phyloP scores from a whole-genome alignment of 1,140 invertebrate genomes.

The Cyrtorhinus lividipennis region DNA sequence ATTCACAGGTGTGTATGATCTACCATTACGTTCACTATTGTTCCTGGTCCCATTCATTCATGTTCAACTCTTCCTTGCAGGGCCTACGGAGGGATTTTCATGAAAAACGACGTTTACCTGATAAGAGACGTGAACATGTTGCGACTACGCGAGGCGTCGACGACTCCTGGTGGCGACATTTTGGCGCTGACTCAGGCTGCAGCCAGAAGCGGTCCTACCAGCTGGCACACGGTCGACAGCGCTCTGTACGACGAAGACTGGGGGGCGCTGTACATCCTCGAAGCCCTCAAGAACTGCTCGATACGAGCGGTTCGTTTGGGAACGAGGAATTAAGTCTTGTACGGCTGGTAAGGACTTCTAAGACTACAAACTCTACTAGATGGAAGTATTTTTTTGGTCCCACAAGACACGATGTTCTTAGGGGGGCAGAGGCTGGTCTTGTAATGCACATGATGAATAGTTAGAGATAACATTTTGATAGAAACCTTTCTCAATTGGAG shows the following conservation, averaged over 20 bases:
- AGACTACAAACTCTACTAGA: too few relatives aligned
- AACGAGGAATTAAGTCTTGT: conserved; percentile 12
- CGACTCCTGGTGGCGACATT: not conserved
- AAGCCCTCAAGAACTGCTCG: conserved; percentile 10
- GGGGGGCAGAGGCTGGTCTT: too few relatives aligned
- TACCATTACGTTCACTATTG: too few relatives aligned
- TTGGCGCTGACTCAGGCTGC: conserved; percentile 6
- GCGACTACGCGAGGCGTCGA: conserved; percentile 1
- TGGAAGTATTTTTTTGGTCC: too few relatives aligned
- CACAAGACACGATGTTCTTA: too few relatives aligned
- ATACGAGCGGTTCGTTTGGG: conserved; percentile 5
- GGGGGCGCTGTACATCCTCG: conserved; percentile 6
- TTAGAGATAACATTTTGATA: too few relatives aligned
- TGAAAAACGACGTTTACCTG: conserved; percentile 13
- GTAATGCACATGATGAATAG: too few relatives aligned
- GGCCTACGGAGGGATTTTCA: conserved; percentile 12
- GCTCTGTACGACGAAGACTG: conserved; percentile 8
- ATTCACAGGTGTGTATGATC: too few relatives aligned
- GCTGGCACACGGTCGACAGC: not conserved
- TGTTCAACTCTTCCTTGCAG: not conserved
- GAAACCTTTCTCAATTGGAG: too few relatives aligned
- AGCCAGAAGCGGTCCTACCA: not conserved
- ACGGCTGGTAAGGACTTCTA: conserved; percentile 27
- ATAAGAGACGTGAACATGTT: not conserved
- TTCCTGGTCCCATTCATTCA: too few relatives aligned